Evolutionary conservation across 2,797 vertebrate species (phyloP).

Genomic region (Ambastaia sidthimunki): DNA sequence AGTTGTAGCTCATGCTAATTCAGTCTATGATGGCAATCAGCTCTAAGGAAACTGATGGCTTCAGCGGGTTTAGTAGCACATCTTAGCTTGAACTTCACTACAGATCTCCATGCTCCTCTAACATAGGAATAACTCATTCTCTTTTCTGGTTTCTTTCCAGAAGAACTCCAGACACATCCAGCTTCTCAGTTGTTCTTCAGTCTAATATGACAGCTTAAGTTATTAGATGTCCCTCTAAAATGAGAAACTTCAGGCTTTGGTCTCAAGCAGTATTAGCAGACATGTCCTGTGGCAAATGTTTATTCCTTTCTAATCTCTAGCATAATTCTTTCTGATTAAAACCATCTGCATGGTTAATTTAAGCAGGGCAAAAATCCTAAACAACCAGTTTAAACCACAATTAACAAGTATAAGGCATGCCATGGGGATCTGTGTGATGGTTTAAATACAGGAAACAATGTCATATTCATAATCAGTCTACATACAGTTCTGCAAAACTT

Average conservation of each 20-base stretch:
- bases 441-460: too few relatives aligned
- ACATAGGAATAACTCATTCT: conserved; percentile 27
- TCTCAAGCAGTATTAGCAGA: neutral
- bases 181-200: conserved; percentile 1
- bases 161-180: conserved; percentile 39
- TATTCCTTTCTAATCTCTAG: too few relatives aligned
- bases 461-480: too few relatives aligned
- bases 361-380: too few relatives aligned
- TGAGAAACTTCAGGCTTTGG: neutral
- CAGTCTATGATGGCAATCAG: neutral
- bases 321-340: too few relatives aligned
- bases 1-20: conserved; percentile 10
- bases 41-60: conserved; percentile 46
- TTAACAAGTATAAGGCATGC: too few relatives aligned
- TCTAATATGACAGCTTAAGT: conserved; percentile 2
- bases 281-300: too few relatives aligned
- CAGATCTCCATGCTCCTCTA: conserved; percentile 39
- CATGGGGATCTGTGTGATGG: too few relatives aligned
- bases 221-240: conserved; percentile 16
- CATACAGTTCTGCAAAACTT: too few relatives aligned
- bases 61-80: conserved; percentile 42
- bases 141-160: conserved; percentile 43
- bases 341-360: too few relatives aligned
- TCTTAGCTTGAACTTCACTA: conserved; percentile 45
- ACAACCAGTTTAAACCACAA: too few relatives aligned